Base-by-base conservation (phyloP, 2,888 invertebrate genomes). In the Holacanthella duospinosa region DNA sequence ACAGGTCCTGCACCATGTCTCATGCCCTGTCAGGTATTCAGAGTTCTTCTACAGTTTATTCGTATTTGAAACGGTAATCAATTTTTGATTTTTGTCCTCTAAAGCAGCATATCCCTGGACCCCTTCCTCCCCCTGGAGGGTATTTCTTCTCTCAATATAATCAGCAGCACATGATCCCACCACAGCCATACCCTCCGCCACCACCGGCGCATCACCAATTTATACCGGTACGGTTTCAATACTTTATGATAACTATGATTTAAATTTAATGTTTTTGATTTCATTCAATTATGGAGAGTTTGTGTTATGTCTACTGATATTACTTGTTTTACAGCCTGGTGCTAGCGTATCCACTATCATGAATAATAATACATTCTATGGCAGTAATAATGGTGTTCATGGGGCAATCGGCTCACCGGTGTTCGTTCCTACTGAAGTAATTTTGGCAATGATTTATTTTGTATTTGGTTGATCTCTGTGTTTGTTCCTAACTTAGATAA, bases 141-240 rank as follows among this genome's bases (percentile, higher is more conserved):
- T 66, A 62, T 53, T 66, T 64, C 62, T 66, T 66, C 29, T 61
- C 64, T 1, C 64, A 64, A 48, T 66, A 64, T 62, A 63, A 63
- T 6, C 61, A 58, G 28, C 66, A 62, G 53, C 66, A 57, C 21
- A 24, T 66, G 24, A 54, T 66, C 4, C 66, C 64, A 57, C 66
- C 64, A 21, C 67, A 65, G 55, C 54, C 65, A n/a, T 65, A 56
- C 26, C 53, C 67, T 24, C 66, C 62, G 53, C 67, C 67, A 44
- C 67, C 67, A 26, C 67, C 65, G 27, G 62, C 67, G n/a, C 65
- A 59, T 48, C 66, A 66, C 29, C 65, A 65, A 27, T 66, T 63
- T 58, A 25, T 64, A 53, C 64, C 63, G 25, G 66, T 66, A 64
- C 43, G 59, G 26, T 9, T 9, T 36, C 36, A 6, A 36, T 16